Evolutionary conservation across 2,888 invertebrate species (phyloP), one percentile per base, ranked within the genome.

Genomic region (Cenopis cana): DNA sequence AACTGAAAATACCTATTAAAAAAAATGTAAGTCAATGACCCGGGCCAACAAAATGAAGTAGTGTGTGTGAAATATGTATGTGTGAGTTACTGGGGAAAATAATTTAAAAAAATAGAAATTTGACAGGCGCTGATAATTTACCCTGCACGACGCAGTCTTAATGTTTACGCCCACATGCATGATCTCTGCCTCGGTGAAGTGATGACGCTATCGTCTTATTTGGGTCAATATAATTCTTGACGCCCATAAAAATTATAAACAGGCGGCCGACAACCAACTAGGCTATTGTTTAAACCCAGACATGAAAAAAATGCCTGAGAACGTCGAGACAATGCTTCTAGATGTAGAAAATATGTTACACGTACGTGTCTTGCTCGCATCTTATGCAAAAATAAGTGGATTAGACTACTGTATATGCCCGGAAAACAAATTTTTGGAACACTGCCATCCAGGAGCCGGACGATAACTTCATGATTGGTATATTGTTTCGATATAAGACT

Each of bases 201-300:
- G 88, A 89, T 90, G 89, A 91, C 91, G 91, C 79, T 85, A 87
- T 85, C 83, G 79, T 77, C 81, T 77, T 88, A 92, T 91, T 91
- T 88, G 84, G 93, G 92, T 92, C 91, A 93, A 86, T 87, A 87
- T 84, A 85, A 86, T 85, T 84, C 82, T 78, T 78, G 77, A 68
- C 81, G 82, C 76, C 81, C 82, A 88, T 90, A 90, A 89, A 87
- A 89, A 89, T 86, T 85, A 88, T 81, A 84, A 83, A 84, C 70
- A 71, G 52, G 36, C 65, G 56, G 52, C 20, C 56, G 50, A 59
- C 54, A 52, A 55, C 61, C 55, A 68, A 55, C n/a, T 41, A 33
- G 41, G 46, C 68, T 50, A 68, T 69, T 69, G 64, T 69, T 55
- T 65, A 33, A 50, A 29, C 49, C 49, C 49, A 69, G 65, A 60